Conservation (phyloP, 2,888 invertebrate species). For the Lasius fuliginosus region DNA sequence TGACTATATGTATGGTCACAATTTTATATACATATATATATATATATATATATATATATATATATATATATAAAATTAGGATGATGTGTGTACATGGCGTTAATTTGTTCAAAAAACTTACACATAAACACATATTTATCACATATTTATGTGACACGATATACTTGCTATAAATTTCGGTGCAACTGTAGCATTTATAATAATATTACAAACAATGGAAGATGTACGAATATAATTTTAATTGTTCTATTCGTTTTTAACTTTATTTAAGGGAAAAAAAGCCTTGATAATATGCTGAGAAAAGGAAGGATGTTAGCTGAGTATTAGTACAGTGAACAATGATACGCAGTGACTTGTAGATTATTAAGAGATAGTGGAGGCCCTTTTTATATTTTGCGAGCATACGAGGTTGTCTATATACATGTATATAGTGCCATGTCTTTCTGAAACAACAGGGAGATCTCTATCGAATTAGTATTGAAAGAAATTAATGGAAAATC, state of each 20-base stretch:
- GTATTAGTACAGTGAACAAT: constrained; percentile 18
- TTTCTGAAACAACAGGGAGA: constrained; percentile 60
- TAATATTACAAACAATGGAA: constrained; percentile 46
- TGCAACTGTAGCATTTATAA: constrained; percentile 58
- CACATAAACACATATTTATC: constrained; percentile 51
- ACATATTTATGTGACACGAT: constrained; percentile 38
- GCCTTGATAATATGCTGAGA: constrained; percentile 50
- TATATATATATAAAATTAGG: constrained; percentile 53
- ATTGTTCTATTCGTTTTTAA: constrained; percentile 64
- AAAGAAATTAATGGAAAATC: constrained; percentile 16
- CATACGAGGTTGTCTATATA: constrained; percentile 58
- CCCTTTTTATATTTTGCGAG: constrained; percentile 54
- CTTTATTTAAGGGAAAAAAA: constrained; percentile 53
- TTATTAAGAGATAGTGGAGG: constrained; percentile 40
- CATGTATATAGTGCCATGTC: constrained; percentile 72
- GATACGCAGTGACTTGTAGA: constrained; percentile 12
- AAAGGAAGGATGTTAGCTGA: constrained; percentile 39
- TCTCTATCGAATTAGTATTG: constrained; percentile 49
- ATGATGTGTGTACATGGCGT: constrained; percentile 46
- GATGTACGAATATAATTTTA: constrained; percentile 61
- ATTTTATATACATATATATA: constrained; percentile 4
- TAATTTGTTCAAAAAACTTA: constrained; percentile 59
- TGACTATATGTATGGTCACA: background rate
- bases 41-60: too few species aligned
- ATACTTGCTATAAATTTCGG: constrained; percentile 50